Conservation (phyloP, 2,888 invertebrate species). For the Catocala nupta region DNA sequence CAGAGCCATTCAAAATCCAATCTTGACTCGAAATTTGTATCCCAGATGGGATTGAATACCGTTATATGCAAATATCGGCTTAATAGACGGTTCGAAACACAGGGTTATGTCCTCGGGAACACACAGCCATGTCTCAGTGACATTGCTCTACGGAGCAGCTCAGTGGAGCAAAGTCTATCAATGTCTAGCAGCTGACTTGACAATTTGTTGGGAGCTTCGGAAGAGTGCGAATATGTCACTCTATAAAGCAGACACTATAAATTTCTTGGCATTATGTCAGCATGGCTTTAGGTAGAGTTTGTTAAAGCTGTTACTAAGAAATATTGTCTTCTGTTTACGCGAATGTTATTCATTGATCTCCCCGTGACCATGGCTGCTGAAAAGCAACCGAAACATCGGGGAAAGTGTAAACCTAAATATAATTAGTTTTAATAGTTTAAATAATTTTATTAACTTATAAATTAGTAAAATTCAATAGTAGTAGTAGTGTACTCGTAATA, state of each 20-base stretch:
- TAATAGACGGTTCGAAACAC: constrained; percentile 28
- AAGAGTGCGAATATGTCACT: neutral
- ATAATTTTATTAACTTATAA: too few species aligned
- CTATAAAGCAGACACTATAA: neutral
- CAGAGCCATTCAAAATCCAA: constrained; percentile 28
- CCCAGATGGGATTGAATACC: constrained; percentile 32
- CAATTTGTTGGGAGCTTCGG: constrained; percentile 21
- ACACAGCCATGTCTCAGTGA: constrained; percentile 25
- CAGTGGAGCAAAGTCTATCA: constrained; percentile 26
- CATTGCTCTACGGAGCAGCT: constrained; percentile 17
- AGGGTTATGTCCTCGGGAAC: constrained; percentile 21
- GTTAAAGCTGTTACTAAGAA: too few species aligned
- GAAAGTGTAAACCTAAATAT: too few species aligned
- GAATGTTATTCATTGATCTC: too few species aligned
- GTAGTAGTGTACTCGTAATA: too few species aligned
- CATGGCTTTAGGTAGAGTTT: neutral
- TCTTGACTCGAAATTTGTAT: constrained; percentile 27
- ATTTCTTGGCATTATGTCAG: neutral
- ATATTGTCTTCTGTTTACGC: too few species aligned
- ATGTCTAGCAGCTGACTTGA: constrained; percentile 16
- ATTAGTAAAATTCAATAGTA: too few species aligned
- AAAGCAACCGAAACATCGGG: too few species aligned
- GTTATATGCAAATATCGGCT: constrained; percentile 42
- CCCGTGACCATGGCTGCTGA: too few species aligned
- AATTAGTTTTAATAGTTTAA: too few species aligned